Base-by-base conservation (phyloP, 1,140 invertebrate species). In the Alviniconcha marisindica region DNA sequence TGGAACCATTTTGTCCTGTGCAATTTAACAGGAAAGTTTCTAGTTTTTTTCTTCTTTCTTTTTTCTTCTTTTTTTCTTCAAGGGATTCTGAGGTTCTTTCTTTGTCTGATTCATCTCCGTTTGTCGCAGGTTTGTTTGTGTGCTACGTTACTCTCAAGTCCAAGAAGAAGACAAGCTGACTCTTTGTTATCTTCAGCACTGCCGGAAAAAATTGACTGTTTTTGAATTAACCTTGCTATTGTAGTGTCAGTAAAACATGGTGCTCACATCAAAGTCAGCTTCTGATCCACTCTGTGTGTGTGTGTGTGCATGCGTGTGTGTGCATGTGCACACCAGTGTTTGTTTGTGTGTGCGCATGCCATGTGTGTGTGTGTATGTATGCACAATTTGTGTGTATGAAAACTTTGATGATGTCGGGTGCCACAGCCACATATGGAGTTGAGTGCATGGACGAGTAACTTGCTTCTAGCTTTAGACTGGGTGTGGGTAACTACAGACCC, bases 141-240 rank as follows among this genome's bases (percentile, higher is more conserved):
- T 40, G 56, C 12, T 80, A 80, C 56, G 56, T 80, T 14, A 66
- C 78, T 1, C 40, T 80, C 36, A 80, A 63, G n/a, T 80, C 78
- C 28, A 80, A 80, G 60, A 80, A 66, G 28, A 80, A 80, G 78
- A 80, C 66, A 80, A 80, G 78, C 60, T 80, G 78, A 80, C 36
- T 74, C 38, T 10, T 33, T 79, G 40, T 12, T 76, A 12, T 76
- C 42, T 76, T 76, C 3, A n/a, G n/a, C n/a, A n/a, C n/a, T n/a
- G n/a, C n/a, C n/a, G n/a, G n/a, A n/a, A n/a, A n/a, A 66, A 66
- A 31, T 66, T 66, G 60, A 12, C 28, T 28, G 7, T 66, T 31
- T 66, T 66, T 28, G 14, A 31, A 66, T 66, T 71, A 5, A 36
- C 14, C 31, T 24, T 28, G 3, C 56, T 60, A 24, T 28, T n/a